Evolutionary conservation across 1,140 invertebrate species (phyloP).

Genomic region (Lordiphosa stackelbergi): DNA sequence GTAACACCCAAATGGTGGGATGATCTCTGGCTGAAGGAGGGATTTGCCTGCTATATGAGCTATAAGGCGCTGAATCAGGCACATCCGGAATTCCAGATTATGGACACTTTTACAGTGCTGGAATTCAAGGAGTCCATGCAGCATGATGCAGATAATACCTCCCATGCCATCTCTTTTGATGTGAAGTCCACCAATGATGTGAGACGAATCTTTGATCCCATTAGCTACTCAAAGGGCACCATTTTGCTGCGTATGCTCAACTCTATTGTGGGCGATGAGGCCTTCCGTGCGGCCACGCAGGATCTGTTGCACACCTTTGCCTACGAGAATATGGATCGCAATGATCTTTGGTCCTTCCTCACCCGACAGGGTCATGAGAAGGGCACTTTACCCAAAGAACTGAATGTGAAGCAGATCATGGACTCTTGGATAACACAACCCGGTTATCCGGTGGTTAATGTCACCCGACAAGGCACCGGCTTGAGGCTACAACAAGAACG

Average conservation of each 20-base stretch:
- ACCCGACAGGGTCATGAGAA: constrained; percentile 78
- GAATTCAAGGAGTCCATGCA: constrained; percentile 85
- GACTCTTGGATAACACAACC: constrained; percentile 89
- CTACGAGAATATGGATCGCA: constrained; percentile 83
- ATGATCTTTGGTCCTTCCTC: constrained; percentile 85
- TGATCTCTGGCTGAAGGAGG: constrained; percentile 91
- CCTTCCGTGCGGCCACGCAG: constrained; percentile 83
- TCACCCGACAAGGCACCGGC: constrained; percentile 68
- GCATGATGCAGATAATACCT: constrained; percentile 85
- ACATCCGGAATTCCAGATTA: constrained; percentile 85
- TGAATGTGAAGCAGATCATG: constrained; percentile 85
- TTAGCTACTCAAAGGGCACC: constrained; percentile 91
- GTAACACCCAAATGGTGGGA: constrained; percentile 88
- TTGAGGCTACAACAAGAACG: constrained; percentile 61
- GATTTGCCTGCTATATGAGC: constrained; percentile 87
- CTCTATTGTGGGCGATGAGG: constrained; percentile 83
- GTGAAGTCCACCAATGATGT: constrained; percentile 87
- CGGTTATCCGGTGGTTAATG: constrained; percentile 88
- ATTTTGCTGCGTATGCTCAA: constrained; percentile 90
- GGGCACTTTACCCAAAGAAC: constrained; percentile 75
- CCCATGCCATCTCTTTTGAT: constrained; percentile 84
- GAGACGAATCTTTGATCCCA: constrained; percentile 88
- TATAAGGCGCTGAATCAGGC: constrained; percentile 83
- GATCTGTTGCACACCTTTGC: constrained; percentile 80
- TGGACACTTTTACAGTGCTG: constrained; percentile 86